Percentiles rank a stretch among this genome's conserved stretches.
These are phyloP conservation scores for Scrobipalpa costella DNA, from an alignment of 2,888 invertebrate genomes.

Conservation along the genomic window DNA sequence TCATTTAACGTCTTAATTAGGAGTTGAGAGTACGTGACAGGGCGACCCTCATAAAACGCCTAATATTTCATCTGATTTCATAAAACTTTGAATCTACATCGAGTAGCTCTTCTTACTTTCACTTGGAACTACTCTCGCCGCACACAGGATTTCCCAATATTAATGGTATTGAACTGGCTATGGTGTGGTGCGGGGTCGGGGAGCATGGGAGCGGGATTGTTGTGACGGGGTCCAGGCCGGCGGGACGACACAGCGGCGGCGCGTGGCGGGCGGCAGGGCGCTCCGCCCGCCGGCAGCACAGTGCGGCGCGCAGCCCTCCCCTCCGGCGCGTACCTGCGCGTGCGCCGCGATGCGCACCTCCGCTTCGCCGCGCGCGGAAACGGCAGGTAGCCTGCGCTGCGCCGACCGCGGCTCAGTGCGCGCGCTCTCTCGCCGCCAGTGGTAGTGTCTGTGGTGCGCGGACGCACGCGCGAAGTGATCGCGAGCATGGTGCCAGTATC, in stretches of 20 bases:
- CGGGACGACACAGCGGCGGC: constrained; percentile 28
- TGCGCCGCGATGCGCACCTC: constrained; percentile 78
- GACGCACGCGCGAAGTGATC: constrained; percentile 58
- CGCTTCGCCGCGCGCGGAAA: constrained; percentile 71
- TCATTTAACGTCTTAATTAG: constrained; percentile 17
- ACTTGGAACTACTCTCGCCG: constrained; percentile 13
- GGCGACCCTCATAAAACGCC: background rate
- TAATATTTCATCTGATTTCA: background rate
- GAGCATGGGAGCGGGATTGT: constrained; percentile 41
- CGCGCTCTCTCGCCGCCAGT: constrained; percentile 78
- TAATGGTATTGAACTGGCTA: constrained; percentile 18
- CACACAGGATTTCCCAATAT: constrained; percentile 15
- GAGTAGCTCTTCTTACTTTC: constrained; percentile 11
- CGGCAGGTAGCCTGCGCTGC: constrained; percentile 70
- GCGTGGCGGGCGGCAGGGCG: constrained; percentile 39
- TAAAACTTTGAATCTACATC: background rate
- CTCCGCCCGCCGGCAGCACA: constrained; percentile 39
- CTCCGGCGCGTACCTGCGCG: constrained; percentile 64
- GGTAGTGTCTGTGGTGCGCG: constrained; percentile 77
- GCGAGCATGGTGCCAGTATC: constrained; percentile 69
- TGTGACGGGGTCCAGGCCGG: constrained; percentile 46
- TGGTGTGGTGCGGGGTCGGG: background rate
- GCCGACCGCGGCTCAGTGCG: constrained; percentile 72
- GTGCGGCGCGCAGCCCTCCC: constrained; percentile 50
- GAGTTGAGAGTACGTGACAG: background rate